phyloP scores from a whole-genome alignment of 2,888 invertebrate species.

The Temnothorax unifasciatus region DNA sequence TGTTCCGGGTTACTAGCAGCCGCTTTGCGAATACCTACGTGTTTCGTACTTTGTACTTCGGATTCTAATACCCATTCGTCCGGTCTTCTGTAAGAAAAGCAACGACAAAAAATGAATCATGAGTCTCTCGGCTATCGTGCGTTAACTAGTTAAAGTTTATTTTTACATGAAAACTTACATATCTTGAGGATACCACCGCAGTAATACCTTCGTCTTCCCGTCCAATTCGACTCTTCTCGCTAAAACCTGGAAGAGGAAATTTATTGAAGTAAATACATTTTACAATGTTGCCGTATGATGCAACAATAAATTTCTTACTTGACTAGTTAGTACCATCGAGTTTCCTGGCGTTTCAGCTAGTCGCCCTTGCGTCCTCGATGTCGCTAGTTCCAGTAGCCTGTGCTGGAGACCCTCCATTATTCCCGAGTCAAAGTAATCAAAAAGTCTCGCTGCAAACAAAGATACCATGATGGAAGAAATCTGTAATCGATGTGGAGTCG shows the following conservation, averaged over 20 bases:
- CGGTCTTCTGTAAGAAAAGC: conserved; percentile 89
- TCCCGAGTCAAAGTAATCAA: conserved; percentile 97
- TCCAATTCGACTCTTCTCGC: conserved; percentile 89
- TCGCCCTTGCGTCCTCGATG: conserved; percentile 88
- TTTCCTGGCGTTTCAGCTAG: conserved; percentile 90
- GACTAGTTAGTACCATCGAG: conserved; percentile 91
- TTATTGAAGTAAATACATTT: not conserved
- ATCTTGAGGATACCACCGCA: conserved; percentile 94
- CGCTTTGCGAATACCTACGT: conserved; percentile 82
- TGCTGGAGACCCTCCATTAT: conserved; percentile 97
- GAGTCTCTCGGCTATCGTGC: conserved; percentile 79
- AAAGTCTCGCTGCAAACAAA: conserved; percentile 92
- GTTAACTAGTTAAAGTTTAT: conserved; percentile 14
- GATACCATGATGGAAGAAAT: not conserved
- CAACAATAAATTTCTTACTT: conserved; percentile 83
- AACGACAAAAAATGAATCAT: not conserved
- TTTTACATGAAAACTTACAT: conserved; percentile 90
- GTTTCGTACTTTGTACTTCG: conserved; percentile 85
- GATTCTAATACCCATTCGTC: conserved; percentile 94
- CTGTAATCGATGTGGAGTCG: not conserved
- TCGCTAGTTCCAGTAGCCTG: conserved; percentile 89
- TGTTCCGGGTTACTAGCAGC: conserved; percentile 78
- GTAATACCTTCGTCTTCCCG: conserved; percentile 91
- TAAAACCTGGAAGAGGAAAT: conserved; percentile 86
- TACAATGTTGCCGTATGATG: not conserved